These are phyloP conservation scores for Ploceus nigricollis DNA, from an alignment of 2,113 vertebrate species.

Conservation along the genomic window DNA sequence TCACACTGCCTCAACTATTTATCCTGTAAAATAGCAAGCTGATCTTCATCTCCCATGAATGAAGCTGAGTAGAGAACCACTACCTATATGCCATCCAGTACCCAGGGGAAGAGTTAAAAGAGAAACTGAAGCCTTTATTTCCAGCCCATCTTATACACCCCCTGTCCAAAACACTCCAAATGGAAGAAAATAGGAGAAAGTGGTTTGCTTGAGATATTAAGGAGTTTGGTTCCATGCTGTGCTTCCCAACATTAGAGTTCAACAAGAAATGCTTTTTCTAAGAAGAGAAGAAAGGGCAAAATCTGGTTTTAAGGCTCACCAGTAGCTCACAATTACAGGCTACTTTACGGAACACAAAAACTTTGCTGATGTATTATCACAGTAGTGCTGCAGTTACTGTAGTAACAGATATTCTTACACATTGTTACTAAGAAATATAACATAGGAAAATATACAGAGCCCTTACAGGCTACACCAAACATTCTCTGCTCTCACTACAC, in stretches of 20 bases:
- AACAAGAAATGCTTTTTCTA: neutral
- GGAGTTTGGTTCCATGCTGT: neutral
- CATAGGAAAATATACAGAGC: neutral
- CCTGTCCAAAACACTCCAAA: neutral
- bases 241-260: neutral
- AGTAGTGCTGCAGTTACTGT: neutral
- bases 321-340: neutral
- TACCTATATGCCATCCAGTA: neutral
- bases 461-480: neutral
- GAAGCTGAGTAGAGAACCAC: neutral
- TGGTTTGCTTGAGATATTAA: neutral
- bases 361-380: neutral
- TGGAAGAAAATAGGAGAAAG: neutral
- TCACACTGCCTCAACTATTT: neutral
- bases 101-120: neutral
- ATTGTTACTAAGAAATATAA: neutral
- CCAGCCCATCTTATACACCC: accelerated
- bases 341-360: neutral
- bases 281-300: neutral
- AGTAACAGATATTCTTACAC: neutral
- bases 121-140: neutral
- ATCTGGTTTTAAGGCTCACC: neutral
- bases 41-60: neutral
- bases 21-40: neutral
- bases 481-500: neutral